Conservation (phyloP, 2,113 vertebrate species). For the Chaenocephalus aceratus region DNA sequence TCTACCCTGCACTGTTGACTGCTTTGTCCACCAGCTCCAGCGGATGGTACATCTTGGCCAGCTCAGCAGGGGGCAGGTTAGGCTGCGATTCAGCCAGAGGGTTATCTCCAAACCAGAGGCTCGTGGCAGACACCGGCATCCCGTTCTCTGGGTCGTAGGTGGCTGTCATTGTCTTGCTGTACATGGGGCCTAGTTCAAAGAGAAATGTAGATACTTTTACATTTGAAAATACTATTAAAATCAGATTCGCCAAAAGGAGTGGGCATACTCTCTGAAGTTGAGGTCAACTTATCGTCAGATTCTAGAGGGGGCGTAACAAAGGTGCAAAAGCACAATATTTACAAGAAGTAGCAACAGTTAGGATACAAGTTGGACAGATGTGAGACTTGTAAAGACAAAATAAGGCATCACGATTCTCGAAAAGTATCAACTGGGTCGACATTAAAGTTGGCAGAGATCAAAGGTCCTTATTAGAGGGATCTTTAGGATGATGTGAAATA, state of each 20-base stretch:
- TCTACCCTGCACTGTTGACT: conserved; percentile 90
- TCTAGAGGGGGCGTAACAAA: too few species aligned
- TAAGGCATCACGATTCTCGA: not conserved
- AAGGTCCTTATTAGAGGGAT: conserved; percentile 11
- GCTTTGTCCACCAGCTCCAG: conserved; percentile 93
- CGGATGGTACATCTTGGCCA: conserved; percentile 91
- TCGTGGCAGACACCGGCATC: conserved; percentile 88
- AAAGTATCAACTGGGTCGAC: not conserved
- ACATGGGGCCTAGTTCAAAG: conserved; percentile 85
- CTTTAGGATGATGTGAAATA: conserved; percentile 6
- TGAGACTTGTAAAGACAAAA: not conserved
- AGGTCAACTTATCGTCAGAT: not conserved
- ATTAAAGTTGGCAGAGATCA: not conserved
- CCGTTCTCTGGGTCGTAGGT: conserved; percentile 91
- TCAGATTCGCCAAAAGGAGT: not conserved
- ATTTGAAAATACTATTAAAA: not conserved
- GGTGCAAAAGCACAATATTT: not conserved
- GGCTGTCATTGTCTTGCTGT: conserved; percentile 95
- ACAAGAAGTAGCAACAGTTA: not conserved
- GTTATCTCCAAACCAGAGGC: conserved; percentile 92
- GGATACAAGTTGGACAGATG: conserved; percentile 5
- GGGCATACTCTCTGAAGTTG: not conserved
- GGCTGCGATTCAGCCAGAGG: conserved; percentile 85
- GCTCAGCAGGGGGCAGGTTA: conserved; percentile 82
- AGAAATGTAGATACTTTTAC: not conserved